Base-by-base conservation (phyloP, 2,888 invertebrate genomes). In the Lamproptera curius region DNA sequence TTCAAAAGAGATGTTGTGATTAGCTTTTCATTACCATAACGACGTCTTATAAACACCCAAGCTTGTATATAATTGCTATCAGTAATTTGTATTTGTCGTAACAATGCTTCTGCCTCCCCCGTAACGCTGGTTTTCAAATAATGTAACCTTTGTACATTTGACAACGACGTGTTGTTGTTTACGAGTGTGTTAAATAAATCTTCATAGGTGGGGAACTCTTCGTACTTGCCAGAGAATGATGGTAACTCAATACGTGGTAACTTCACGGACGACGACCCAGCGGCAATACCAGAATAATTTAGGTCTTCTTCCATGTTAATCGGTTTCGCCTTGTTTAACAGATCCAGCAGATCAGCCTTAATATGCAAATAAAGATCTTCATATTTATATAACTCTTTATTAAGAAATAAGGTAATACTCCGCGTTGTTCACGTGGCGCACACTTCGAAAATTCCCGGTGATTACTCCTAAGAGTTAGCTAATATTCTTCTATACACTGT, bases 41-140 rank as follows among this genome's bases (percentile, higher is more conserved):
- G 40, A 8, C 16, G 13, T 13, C 50, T 49, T 36, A 42, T 8
- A 1, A 41, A 15, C 3, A 40, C 28, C 56, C 55, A 56, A 11
- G 49, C 53, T 45, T 43, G 42, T 11, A 15, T 10, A 42, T 56
- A 55, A 38, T 56, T 58, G 23, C 10, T 40, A 13, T 44, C 37
- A 8, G 52, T 52, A 10, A 51, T 40, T 28, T 52, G 42, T 8
- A 56, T 35, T 14, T 51, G 44, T 23, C 37, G 50, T 6, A 58
- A 46, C 42, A 54, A 40, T 0, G 28, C 26, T 31, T 47, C 51
- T 1, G 56, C 53, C 45, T 56, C 55, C 5, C 58, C 55, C 6
- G 51, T 23, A 3, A 58, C 26, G 33, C 52, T 53, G 4, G 33
- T 42, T 38, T 57, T 57, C 28, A 57, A 46, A 37, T 59, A 57